Evolutionary conservation across 2,113 vertebrate species (phyloP).

Genomic region (Nettapus auritus): DNA sequence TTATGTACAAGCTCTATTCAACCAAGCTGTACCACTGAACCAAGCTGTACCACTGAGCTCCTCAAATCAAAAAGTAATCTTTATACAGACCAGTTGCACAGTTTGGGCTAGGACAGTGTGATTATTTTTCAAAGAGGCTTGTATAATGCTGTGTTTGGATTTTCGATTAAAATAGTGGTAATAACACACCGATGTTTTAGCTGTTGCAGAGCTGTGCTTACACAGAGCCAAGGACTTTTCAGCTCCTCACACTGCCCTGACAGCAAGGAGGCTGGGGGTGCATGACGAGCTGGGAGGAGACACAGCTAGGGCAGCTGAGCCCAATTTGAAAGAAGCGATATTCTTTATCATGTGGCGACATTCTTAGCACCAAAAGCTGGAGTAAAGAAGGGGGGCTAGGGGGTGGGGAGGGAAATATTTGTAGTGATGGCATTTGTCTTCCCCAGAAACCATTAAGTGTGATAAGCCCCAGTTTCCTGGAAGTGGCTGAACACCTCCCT

Average conservation of each 20-base stretch:
- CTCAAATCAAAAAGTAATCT: not conserved
- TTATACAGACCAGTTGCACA: not conserved
- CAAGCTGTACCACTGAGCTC: not conserved
- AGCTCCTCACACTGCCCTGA: not conserved
- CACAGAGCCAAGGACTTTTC: not conserved
- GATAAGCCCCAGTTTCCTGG: not conserved
- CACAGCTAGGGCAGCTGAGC: not conserved
- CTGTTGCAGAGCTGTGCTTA: not conserved
- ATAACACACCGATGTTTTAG: not conserved
- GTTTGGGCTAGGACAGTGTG: not conserved
- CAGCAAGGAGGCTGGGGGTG: not conserved
- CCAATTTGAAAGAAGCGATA: not conserved
- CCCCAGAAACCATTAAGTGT: not conserved
- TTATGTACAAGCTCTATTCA: not conserved
- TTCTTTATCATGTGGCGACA: not conserved
- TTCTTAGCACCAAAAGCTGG: not conserved
- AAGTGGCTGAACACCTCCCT: not conserved
- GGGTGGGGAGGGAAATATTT: not conserved
- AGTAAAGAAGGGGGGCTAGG: not conserved
- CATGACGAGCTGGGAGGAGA: not conserved
- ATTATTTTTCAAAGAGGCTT: not conserved
- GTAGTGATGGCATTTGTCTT: not conserved
- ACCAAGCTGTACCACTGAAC: not conserved
- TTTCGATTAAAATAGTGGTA: not conserved
- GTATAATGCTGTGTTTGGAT: not conserved